Conservation (phyloP, 2,888 invertebrate species). For the Microchrysa polita region DNA sequence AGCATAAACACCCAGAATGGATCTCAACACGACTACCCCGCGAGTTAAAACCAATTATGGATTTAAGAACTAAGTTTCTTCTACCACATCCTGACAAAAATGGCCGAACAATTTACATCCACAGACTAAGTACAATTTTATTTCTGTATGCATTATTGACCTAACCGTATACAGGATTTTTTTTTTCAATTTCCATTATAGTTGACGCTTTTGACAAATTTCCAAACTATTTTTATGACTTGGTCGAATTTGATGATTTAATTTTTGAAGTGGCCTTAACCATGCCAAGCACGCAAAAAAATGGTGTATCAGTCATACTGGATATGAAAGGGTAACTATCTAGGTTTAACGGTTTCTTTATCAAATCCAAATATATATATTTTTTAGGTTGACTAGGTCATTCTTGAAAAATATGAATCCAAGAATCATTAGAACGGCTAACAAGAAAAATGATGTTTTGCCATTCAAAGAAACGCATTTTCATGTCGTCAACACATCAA, state of each 20-base stretch:
- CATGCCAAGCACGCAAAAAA: constrained; percentile 58
- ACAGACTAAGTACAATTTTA: constrained; percentile 53
- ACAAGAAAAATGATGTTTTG: constrained; percentile 58
- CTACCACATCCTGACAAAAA: constrained; percentile 59
- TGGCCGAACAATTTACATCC: constrained; percentile 57
- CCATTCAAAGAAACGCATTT: constrained; percentile 58
- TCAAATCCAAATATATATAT: no score
- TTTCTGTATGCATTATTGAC: neutral
- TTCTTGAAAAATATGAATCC: constrained; percentile 37
- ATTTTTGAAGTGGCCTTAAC: constrained; percentile 59
- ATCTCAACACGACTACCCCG: constrained; percentile 57
- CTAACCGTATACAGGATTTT: neutral
- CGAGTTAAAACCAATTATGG: constrained; percentile 56
- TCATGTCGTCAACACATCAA: constrained; percentile 60
- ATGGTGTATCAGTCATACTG: constrained; percentile 59
- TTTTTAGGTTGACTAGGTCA: constrained; percentile 35
- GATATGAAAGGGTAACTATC: constrained; percentile 59
- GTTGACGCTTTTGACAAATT: constrained; percentile 60
- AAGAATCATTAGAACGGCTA: constrained; percentile 56
- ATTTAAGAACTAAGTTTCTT: constrained; percentile 57
- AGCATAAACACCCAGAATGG: constrained; percentile 58
- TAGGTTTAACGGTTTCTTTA: no score
- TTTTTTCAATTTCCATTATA: constrained; percentile 8
- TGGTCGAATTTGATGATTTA: constrained; percentile 61
- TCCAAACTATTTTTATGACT: constrained; percentile 58